These are phyloP conservation scores for Mustela lutreola DNA, from an alignment of 2,113 vertebrate species.

Conservation along the genomic window DNA sequence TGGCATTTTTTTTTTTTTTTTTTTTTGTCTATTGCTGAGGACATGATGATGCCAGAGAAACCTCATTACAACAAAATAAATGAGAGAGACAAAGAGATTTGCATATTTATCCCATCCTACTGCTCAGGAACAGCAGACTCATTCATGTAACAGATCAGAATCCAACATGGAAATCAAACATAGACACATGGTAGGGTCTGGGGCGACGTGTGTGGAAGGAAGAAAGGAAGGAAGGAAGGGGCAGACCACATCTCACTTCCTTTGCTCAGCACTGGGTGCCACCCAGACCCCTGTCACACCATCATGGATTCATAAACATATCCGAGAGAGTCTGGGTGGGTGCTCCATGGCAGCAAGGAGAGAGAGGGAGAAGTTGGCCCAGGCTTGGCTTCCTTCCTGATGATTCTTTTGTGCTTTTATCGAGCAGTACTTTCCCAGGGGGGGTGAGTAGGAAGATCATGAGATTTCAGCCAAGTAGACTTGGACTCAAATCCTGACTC, in stretches of 20 bases:
- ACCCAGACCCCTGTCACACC: neutral
- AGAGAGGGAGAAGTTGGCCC: neutral
- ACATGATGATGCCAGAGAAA: neutral
- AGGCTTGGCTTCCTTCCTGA: neutral
- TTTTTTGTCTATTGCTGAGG: neutral
- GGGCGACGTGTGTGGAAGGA: neutral
- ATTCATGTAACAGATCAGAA: neutral
- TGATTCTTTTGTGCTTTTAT: neutral
- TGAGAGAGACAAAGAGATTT: constrained; percentile 8
- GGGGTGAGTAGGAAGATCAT: too few relatives aligned
- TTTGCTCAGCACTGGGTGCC: neutral
- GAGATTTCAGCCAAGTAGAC: neutral
- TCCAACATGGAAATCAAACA: neutral
- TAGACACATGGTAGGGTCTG: neutral
- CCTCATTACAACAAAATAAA: neutral
- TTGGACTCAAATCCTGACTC: neutral
- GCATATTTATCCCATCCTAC: neutral
- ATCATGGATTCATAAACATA: neutral
- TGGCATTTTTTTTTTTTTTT: neutral
- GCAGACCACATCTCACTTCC: neutral
- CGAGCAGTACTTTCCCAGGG: neutral
- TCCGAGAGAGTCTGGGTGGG: neutral
- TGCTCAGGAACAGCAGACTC: neutral
- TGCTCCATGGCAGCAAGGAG: neutral
- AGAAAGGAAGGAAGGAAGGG: neutral